phyloP scores from a whole-genome alignment of 2,888 invertebrate genomes.

The Thysanoteuthis rhombus region DNA sequence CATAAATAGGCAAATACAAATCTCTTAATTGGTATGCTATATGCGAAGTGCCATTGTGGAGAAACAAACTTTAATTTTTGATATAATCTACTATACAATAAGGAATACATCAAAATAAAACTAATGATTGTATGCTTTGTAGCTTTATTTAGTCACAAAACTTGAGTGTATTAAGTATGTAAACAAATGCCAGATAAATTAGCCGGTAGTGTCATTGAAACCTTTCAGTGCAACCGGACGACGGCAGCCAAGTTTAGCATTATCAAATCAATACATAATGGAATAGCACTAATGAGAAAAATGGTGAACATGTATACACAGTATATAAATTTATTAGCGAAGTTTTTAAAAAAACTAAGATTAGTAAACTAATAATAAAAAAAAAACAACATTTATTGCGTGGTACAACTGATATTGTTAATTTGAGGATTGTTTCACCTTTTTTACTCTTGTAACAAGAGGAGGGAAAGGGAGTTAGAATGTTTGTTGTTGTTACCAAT shows the following conservation, averaged over 20 bases:
- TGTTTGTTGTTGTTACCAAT: neutral
- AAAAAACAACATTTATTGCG: too few relatives aligned
- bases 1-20: too few relatives aligned
- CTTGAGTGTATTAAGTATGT: neutral
- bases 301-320: too few relatives aligned
- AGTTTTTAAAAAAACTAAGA: too few relatives aligned
- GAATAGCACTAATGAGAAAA: neutral
- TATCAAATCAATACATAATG: neutral
- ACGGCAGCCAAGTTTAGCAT: neutral
- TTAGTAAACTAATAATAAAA: too few relatives aligned
- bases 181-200: neutral
- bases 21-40: too few relatives aligned
- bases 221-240: neutral
- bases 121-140: neutral
- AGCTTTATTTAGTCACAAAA: neutral
- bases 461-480: neutral
- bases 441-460: neutral
- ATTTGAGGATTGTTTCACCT: neutral
- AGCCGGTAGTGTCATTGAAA: neutral
- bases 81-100: neutral
- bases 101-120: neutral
- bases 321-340: too few relatives aligned
- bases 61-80: neutral
- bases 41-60: too few relatives aligned
- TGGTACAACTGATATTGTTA: too few relatives aligned